A percentile compares a stretch with the other conserved stretches of the same genome.
phyloP scores from a whole-genome alignment of 2,888 invertebrate genomes.

The Lasiommata megera region DNA sequence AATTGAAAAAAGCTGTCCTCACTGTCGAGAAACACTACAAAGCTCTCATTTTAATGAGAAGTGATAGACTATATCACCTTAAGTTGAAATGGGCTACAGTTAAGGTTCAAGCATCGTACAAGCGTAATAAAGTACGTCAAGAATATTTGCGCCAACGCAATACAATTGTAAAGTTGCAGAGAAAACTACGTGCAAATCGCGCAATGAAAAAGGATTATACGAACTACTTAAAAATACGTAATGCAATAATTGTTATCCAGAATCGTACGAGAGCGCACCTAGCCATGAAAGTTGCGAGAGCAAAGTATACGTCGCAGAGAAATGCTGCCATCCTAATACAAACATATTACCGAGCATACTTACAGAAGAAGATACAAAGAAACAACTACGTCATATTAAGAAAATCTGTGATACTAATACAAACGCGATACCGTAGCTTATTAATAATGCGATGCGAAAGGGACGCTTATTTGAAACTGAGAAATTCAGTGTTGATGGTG shows the following conservation, averaged over 20 bases:
- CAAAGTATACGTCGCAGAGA: slow-evolving; percentile 43
- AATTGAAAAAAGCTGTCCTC: slow-evolving; percentile 49
- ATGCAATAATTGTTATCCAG: slow-evolving; percentile 72
- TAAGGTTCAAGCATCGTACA: slow-evolving; percentile 70
- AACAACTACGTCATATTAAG: slow-evolving; percentile 36
- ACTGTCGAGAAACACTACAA: slow-evolving; percentile 47
- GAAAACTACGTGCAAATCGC: slow-evolving; percentile 66
- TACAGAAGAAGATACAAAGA: slow-evolving; percentile 37
- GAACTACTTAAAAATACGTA: slow-evolving; percentile 56
- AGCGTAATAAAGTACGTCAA: slow-evolving; percentile 61
- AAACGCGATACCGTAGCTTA: slow-evolving; percentile 62
- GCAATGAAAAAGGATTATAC: slow-evolving; percentile 55
- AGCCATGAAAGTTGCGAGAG: slow-evolving; percentile 45
- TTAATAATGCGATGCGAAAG: slow-evolving; percentile 56
- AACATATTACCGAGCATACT: slow-evolving; percentile 44
- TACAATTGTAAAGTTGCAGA: slow-evolving; percentile 70
- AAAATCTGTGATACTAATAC: slow-evolving; percentile 49
- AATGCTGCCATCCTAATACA: slow-evolving; percentile 48
- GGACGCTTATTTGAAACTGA: slow-evolving; percentile 37
- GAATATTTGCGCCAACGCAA: slow-evolving; percentile 51
- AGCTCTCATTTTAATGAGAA: slow-evolving; percentile 58
- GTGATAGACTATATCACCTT: slow-evolving; percentile 46
- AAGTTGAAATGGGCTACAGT: slow-evolving; percentile 53
- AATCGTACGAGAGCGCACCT: slow-evolving; percentile 61
- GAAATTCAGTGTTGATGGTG: slow-evolving; percentile 49